Conservation (phyloP, 2,113 vertebrate genomes). For the Aspidoscelis tigris region DNA sequence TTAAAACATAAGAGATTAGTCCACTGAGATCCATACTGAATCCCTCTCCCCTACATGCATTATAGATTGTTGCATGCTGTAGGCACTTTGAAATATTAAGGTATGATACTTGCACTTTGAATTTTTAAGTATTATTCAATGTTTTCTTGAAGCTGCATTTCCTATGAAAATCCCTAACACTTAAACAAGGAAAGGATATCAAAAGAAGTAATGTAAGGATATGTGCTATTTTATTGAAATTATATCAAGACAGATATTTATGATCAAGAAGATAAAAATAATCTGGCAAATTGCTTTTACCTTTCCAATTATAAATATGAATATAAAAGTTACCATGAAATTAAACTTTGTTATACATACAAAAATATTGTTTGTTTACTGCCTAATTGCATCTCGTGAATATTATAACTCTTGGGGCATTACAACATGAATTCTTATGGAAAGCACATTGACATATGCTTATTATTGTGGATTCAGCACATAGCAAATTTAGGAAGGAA, state of each 20-base stretch:
- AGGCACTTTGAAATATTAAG: neutral
- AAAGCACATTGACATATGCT: neutral
- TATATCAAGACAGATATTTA: neutral
- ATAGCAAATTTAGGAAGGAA: neutral
- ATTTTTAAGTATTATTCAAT: neutral
- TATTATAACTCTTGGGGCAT: neutral
- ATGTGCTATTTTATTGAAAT: neutral
- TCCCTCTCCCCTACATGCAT: neutral
- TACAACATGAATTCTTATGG: neutral
- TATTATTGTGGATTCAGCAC: neutral
- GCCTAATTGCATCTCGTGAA: neutral
- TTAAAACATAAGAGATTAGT: constrained; percentile 13
- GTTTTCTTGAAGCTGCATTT: neutral
- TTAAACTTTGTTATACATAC: neutral
- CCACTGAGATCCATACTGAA: neutral
- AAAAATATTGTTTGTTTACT: neutral
- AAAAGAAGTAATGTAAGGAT: neutral
- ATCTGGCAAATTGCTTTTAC: constrained; percentile 10
- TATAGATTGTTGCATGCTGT: neutral
- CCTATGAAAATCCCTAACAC: neutral
- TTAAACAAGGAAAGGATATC: neutral
- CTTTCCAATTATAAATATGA: neutral
- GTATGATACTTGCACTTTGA: neutral
- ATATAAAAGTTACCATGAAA: constrained; percentile 1
- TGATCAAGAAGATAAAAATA: neutral